phyloP scores from a whole-genome alignment of 2,113 vertebrate genomes.

The Xenus cinereus region DNA sequence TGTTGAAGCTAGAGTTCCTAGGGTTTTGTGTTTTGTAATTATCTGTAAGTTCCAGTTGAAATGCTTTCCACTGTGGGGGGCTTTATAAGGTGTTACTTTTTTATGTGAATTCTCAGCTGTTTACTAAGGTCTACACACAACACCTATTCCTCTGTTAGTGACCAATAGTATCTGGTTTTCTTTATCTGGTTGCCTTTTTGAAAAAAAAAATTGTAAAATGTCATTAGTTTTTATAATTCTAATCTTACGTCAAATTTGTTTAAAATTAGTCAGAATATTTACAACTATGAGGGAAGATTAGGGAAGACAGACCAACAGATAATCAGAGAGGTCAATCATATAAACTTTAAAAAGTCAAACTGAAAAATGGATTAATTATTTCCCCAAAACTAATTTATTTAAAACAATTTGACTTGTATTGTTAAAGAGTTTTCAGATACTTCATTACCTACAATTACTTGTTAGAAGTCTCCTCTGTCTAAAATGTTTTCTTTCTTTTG shows the following conservation, averaged over 20 bases:
- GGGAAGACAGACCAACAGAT: background rate
- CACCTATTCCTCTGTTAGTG: background rate
- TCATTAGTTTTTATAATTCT: background rate
- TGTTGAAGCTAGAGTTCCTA: background rate
- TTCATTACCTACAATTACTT: background rate
- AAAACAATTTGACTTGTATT: background rate
- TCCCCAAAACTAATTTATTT: background rate
- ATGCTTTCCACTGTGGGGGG: background rate
- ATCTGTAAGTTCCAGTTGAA: background rate
- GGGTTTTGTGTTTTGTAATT: background rate
- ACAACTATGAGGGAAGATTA: background rate
- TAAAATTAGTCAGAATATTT: background rate
- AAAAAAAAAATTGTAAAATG: background rate
- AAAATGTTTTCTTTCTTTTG: background rate
- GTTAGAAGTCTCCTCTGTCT: no score
- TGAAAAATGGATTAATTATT: background rate
- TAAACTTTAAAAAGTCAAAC: background rate
- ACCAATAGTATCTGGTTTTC: background rate
- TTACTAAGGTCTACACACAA: background rate
- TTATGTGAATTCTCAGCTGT: background rate
- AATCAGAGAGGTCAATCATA: background rate
- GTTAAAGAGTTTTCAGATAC: background rate
- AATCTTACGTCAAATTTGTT: background rate
- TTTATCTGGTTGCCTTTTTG: background rate
- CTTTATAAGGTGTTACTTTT: background rate